Base-by-base conservation (phyloP, 2,113 vertebrate species). In the Petromus typicus region DNA sequence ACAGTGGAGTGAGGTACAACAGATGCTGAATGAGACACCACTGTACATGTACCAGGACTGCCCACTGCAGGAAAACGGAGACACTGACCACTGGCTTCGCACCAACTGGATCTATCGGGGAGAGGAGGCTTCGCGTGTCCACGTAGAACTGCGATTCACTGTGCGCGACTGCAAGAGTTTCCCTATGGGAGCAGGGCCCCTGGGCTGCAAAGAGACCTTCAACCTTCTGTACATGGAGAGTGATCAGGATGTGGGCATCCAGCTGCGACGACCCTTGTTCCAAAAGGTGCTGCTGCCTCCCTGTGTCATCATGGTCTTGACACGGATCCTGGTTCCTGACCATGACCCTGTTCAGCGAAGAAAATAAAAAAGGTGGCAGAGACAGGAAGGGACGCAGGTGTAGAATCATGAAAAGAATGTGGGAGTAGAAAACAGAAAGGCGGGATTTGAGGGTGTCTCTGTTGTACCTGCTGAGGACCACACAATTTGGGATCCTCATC, bases 11-110 rank as follows among this genome's bases (percentile, higher is more conserved):
- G 98, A 98, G 96, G 97, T 94, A 45, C 98, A 99, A 86, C 98
- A 98, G 95, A 98, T 99, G 92, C 95, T 99, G 93, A 99, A 99
- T 0, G 98, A 97, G 11, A 98, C 98, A 0, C 98, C 98, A 0
- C 86, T 98, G 37, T 98, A 99, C 51, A 99, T 99, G 98, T 99
- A 98, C 96, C 98, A 98, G 95, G 98, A 99, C 93, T 99, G 98
- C 97, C 98, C 97, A 0, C 89, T 98, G 76, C 96, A 98, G 63
- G 98, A 97, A 0, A 94, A 97, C 8, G 98, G 98, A 0, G 98
- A 98, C 93, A 98, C 98, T 0, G 98, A 99, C 75, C 98, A 99
- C 97, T 99, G 98, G 98, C 98, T 99, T 54, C 98, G 98, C 66
- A 98, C 98, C 92, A 98, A 98, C 75, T 99, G 98, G 98, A 98